A percentile compares a stretch with the other conserved stretches of the same genome.
Conservation (phyloP, 2,888 invertebrate species). For the Blera fallax region DNA sequence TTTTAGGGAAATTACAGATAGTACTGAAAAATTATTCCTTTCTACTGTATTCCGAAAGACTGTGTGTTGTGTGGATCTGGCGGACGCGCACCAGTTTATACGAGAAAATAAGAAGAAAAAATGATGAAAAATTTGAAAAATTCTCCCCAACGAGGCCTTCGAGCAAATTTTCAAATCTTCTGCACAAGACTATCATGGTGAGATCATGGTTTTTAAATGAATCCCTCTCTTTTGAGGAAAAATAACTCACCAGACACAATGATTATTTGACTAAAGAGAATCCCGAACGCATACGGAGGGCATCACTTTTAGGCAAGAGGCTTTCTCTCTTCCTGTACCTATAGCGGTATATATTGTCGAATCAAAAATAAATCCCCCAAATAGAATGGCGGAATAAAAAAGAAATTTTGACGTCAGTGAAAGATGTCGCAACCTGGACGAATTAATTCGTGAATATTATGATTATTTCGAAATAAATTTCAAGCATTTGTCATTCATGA, state of each 20-base stretch:
- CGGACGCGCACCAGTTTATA: conserved; percentile 34
- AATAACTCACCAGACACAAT: conserved; percentile 46
- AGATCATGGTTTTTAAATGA: conserved; percentile 72
- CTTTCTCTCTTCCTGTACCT: conserved; percentile 54
- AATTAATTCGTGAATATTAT: conserved; percentile 62
- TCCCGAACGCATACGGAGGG: neutral
- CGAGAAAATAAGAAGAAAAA: conserved; percentile 51
- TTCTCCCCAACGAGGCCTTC: conserved; percentile 56
- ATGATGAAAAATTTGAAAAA: conserved; percentile 58
- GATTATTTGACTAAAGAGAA: conserved; percentile 51
- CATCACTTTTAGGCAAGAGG: conserved; percentile 13
- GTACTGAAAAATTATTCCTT: conserved; percentile 52
- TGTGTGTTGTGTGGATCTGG: conserved; percentile 18
- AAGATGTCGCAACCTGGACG: conserved; percentile 63
- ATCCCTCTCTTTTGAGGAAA: conserved; percentile 37
- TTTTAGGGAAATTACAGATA: conserved; percentile 59
- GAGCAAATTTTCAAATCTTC: conserved; percentile 51
- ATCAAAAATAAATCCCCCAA: conserved; percentile 53
- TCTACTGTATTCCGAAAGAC: conserved; percentile 22
- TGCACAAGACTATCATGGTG: conserved; percentile 62
- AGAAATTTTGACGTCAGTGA: conserved; percentile 47
- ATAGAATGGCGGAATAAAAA: conserved; percentile 15
- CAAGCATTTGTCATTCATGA: conserved; percentile 56
- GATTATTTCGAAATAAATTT: conserved; percentile 68
- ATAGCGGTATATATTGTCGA: neutral